Evolutionary conservation across 1,140 invertebrate species (phyloP).

Genomic region (Neotoxoptera formosana): DNA sequence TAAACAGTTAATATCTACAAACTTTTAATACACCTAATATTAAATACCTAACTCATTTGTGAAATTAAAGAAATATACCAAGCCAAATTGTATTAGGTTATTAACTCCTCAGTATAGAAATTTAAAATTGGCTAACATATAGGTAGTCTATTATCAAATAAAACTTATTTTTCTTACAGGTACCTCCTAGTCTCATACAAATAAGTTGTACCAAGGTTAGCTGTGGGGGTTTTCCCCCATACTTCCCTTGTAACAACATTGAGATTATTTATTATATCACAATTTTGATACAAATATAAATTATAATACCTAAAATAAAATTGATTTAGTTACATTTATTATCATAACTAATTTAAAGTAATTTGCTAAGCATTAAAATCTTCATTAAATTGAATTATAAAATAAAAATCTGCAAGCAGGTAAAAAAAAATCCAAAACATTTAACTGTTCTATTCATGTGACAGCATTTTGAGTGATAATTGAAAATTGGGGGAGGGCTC

Average conservation of each 20-base stretch:
- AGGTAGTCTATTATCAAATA: background rate
- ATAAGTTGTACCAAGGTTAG: background rate
- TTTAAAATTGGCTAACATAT: background rate
- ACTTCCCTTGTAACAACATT: background rate
- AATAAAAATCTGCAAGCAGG: background rate
- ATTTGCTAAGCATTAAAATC: background rate
- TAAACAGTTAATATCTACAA: background rate
- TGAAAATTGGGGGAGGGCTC: no score
- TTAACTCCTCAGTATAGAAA: background rate
- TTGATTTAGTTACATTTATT: background rate
- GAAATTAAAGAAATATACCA: background rate
- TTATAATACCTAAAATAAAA: background rate
- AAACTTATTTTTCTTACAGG: background rate
- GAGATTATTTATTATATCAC: background rate
- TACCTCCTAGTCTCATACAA: background rate
- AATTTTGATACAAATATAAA: background rate
- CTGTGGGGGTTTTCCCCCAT: background rate
- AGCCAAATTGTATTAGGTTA: background rate
- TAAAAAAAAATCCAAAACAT: background rate
- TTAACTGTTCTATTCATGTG: background rate
- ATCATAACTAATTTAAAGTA: background rate
- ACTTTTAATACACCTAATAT: background rate
- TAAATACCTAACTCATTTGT: background rate
- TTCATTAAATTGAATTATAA: background rate
- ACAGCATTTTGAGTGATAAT: background rate